Evolutionary conservation across 37 sponge, comb jelly and placozoan genomes (phyloP).

Genomic region (Ephydatia muelleri): DNA sequence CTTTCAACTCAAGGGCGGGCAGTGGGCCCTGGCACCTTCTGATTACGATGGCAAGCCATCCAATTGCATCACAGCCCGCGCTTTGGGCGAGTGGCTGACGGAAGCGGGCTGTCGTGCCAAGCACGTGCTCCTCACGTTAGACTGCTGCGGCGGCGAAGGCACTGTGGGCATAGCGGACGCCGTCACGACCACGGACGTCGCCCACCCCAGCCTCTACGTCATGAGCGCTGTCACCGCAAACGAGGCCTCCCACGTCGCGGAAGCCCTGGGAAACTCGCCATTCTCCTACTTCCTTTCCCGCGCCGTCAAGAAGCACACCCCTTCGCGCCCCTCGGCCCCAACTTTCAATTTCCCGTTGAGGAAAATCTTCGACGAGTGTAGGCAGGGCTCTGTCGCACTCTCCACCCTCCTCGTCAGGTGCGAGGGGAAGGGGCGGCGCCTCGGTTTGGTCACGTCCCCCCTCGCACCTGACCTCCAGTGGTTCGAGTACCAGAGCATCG

Average conservation of each 20-base stretch:
- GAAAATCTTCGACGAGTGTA: neutral
- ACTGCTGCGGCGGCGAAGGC: conserved; percentile 41
- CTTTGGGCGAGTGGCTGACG: conserved; percentile 10
- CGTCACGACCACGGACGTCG: neutral
- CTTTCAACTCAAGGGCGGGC: conserved; percentile 1
- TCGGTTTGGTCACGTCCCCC: neutral
- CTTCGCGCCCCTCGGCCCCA: neutral
- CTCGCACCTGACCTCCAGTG: neutral
- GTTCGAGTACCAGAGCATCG: neutral
- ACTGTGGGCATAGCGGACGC: conserved; percentile 19
- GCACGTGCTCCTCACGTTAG: conserved; percentile 40
- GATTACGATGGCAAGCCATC: conserved; percentile 13
- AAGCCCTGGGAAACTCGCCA: conserved; percentile 31
- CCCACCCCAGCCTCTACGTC: neutral
- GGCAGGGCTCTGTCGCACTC: conserved; percentile 25
- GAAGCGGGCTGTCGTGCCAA: conserved; percentile 10
- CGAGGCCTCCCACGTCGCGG: conserved; percentile 23
- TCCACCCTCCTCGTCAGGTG: conserved; percentile 31
- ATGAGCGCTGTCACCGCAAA: conserved; percentile 10
- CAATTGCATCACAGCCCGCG: conserved; percentile 20
- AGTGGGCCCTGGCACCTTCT: conserved; percentile 21
- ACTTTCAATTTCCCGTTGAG: conserved; percentile 19
- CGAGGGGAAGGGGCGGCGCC: neutral
- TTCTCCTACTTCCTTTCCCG: conserved; percentile 48
- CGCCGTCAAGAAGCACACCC: neutral